Evolutionary conservation across 2,888 invertebrate species (phyloP), one percentile per base, ranked within the genome.

Genomic region (Nineta flava): DNA sequence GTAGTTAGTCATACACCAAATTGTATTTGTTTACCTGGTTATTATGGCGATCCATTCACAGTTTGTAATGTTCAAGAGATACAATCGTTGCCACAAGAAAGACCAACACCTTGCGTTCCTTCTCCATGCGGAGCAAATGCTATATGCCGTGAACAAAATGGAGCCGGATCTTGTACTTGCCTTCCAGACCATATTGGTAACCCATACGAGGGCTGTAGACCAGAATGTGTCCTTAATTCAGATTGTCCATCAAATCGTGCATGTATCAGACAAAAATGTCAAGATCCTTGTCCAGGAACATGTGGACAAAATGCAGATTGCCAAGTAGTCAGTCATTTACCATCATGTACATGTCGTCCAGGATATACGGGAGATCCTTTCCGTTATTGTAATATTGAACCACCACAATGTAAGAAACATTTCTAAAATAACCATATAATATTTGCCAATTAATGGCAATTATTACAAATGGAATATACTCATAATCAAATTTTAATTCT

Each of bases 41-140:
- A 74, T 54, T 73, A 71, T 4, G 84, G 84, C n/a, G 81, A 84
- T 70, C 81, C 84, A 47, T 81, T 82, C 58, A 71, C 71, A n/a
- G 72, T 74, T 49, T 84, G 83, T 57, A 66, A 63, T 43, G 62
- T 72, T 32, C 65, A 71, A 58, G 65, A 70, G 58, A 54, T 63
- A 62, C 63, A 64, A 55, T 42, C 42, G 31, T 49, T 53, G 31
- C 31, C 53, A 40, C 59, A 60, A 53, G 77, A 78, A 65, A 64
- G 71, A 55, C 66, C 72, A 55, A 75, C 72, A 55, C 84, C 78
- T 26, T 83, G 83, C 57, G 68, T 72, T 34, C 82, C 82, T 15
- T 79, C 79, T 13, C 82, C 83, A 26, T 74, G 74, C 60, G 74
- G 73, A 50, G 62, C 75, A 10, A 78, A 78, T 60, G 79, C 79